phyloP scores from a whole-genome alignment of 2,888 invertebrate genomes.

The Ommatoiulus sabulosus region DNA sequence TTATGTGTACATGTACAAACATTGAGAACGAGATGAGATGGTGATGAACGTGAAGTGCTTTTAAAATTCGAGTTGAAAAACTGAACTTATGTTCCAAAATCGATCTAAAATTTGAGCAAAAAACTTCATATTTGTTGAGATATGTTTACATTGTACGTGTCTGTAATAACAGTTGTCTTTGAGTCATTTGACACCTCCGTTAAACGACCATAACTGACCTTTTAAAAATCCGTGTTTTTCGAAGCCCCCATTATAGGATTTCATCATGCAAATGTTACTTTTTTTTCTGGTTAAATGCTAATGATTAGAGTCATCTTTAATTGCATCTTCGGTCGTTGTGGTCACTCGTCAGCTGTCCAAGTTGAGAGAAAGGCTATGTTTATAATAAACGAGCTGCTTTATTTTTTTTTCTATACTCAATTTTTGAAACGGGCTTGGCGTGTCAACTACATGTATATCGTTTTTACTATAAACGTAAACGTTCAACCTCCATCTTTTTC shows the following conservation, averaged over 20 bases:
- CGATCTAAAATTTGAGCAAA: background rate
- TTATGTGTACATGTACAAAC: no score
- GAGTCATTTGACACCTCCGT: background rate
- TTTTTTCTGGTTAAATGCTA: background rate
- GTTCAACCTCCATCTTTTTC: background rate
- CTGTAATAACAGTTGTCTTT: background rate
- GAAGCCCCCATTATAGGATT: background rate
- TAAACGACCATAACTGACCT: background rate
- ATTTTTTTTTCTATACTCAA: background rate
- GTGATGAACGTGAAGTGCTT: no score
- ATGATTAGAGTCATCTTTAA: background rate
- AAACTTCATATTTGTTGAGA: background rate
- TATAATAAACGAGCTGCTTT: background rate
- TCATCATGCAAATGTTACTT: background rate
- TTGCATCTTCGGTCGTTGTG: background rate
- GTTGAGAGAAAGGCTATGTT: background rate
- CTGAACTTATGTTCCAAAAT: background rate
- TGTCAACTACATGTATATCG: no score
- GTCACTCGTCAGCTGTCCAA: background rate
- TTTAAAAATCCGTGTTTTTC: background rate
- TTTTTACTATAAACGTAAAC: background rate
- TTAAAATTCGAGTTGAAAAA: background rate
- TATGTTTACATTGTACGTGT: background rate
- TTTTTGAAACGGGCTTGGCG: background rate
- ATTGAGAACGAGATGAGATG: no score